Evolutionary conservation across 2,113 vertebrate genomes (phyloP).

Genomic region (Macaca nemestrina): DNA sequence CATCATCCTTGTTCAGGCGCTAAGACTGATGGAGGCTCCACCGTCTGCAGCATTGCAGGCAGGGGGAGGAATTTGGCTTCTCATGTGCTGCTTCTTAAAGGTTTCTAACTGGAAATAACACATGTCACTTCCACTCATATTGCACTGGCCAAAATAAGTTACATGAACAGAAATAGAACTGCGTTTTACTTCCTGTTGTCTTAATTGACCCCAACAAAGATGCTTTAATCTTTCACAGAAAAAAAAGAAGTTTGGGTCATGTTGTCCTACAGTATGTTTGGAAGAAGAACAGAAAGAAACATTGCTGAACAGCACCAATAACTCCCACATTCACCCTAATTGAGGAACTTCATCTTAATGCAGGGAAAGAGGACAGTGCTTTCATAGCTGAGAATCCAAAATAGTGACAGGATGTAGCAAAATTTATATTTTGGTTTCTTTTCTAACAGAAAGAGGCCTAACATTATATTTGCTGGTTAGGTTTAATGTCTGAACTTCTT

Average conservation of each 20-base stretch:
- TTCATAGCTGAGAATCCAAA: not conserved
- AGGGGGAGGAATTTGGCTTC: not conserved
- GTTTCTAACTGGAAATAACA: not conserved
- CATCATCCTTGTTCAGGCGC: not conserved
- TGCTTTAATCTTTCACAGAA: not conserved
- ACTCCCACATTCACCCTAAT: not conserved
- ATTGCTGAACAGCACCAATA: too few relatives aligned
- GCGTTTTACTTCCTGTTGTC: not conserved
- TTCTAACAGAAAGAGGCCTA: not conserved
- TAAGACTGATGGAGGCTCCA: too few relatives aligned
- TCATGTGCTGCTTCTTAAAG: not conserved
- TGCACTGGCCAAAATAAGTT: not conserved
- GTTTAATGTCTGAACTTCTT: slow-evolving; percentile 34
- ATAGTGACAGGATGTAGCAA: not conserved
- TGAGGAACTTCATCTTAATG: not conserved
- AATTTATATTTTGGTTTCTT: slow-evolving; percentile 30
- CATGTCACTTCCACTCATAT: not conserved
- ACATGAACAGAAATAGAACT: not conserved
- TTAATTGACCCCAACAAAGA: not conserved
- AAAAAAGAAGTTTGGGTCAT: not conserved
- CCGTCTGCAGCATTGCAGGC: not conserved
- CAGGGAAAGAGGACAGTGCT: not conserved
- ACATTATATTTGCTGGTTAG: slow-evolving; percentile 16
- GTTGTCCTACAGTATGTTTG: not conserved
- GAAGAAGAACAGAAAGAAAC: not conserved